Percentiles rank a stretch among this genome's conserved stretches.
phyloP scores from a whole-genome alignment of 2,888 invertebrate genomes.

The Apamea sordens region DNA sequence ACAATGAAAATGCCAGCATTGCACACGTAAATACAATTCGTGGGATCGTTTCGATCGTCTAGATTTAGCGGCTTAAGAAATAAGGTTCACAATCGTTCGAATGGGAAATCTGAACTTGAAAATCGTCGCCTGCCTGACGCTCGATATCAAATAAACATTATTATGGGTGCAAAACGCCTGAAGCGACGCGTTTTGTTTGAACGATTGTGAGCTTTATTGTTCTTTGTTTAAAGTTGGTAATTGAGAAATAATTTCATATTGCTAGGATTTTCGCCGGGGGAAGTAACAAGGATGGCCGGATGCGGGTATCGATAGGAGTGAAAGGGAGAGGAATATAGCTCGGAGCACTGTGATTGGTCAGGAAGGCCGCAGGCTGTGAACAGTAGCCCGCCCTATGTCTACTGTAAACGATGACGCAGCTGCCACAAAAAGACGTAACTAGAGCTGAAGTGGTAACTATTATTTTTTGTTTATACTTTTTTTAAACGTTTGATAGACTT shows the following conservation, averaged over 20 bases:
- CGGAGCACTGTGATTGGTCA: conserved; percentile 91
- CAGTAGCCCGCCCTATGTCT: conserved; percentile 91
- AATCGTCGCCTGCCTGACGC: conserved; percentile 90
- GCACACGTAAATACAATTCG: conserved; percentile 89
- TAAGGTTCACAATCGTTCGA: conserved; percentile 86
- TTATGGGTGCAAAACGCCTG: conserved; percentile 79
- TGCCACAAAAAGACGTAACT: conserved; percentile 79
- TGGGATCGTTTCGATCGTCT: conserved; percentile 77
- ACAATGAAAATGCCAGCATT: conserved; percentile 90
- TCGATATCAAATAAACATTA: conserved; percentile 90
- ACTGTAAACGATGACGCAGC: conserved; percentile 87
- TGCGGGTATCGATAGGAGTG: conserved; percentile 73
- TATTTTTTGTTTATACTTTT: conserved; percentile 52
- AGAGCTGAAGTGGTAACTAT: conserved; percentile 61
- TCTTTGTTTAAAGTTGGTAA: conserved; percentile 71
- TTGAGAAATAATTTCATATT: conserved; percentile 73
- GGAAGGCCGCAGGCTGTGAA: conserved; percentile 91
- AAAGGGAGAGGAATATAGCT: conserved; percentile 86
- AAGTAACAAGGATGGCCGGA: conserved; percentile 82
- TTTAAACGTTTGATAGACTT: conserved; percentile 10
- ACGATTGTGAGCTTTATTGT: conserved; percentile 75
- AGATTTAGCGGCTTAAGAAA: conserved; percentile 79
- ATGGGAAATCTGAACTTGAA: conserved; percentile 89
- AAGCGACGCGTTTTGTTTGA: conserved; percentile 75
- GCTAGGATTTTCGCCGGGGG: conserved; percentile 90